phyloP scores from a whole-genome alignment of 2,888 invertebrate genomes.

The Agrotis ipsilon region DNA sequence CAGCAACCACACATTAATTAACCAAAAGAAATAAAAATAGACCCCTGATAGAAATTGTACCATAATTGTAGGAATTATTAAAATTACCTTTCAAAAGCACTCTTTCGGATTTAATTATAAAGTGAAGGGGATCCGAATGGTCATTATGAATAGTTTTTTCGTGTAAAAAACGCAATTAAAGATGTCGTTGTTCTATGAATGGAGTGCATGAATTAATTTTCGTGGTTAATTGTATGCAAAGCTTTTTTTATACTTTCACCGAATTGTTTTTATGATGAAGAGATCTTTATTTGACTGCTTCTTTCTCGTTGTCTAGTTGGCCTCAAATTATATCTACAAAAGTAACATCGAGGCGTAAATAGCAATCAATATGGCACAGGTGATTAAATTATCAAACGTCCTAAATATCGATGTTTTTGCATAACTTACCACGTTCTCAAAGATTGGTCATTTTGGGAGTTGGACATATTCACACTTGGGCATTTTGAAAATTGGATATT shows the following conservation, averaged over 20 bases:
- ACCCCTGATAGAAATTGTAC: constrained; percentile 47
- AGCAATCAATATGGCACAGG: no score
- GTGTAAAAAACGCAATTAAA: constrained; percentile 59
- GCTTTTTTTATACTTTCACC: constrained; percentile 41
- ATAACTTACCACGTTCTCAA: no score
- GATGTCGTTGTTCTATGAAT: constrained; percentile 58
- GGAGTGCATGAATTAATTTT: constrained; percentile 47
- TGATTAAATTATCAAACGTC: no score
- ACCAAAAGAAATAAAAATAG: constrained; percentile 39
- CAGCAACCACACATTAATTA: constrained; percentile 55
- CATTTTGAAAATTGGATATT: no score
- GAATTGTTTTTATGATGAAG: constrained; percentile 8
- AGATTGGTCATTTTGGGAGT: no score
- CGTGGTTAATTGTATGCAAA: constrained; percentile 34
- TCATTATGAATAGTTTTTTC: constrained; percentile 52
- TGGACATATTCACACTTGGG: no score
- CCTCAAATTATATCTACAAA: not conserved
- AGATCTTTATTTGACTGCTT: not conserved
- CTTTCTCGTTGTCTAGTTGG: no score
- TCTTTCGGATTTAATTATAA: constrained; percentile 57
- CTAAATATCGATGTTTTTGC: no score
- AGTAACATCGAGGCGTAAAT: no score
- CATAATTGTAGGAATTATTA: constrained; percentile 59
- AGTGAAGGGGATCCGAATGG: constrained; percentile 38
- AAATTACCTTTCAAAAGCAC: constrained; percentile 53